Evolutionary conservation across 2,797 vertebrate species (phyloP), one percentile per base, ranked within the genome.

Genomic region (Synanceia verrucosa): DNA sequence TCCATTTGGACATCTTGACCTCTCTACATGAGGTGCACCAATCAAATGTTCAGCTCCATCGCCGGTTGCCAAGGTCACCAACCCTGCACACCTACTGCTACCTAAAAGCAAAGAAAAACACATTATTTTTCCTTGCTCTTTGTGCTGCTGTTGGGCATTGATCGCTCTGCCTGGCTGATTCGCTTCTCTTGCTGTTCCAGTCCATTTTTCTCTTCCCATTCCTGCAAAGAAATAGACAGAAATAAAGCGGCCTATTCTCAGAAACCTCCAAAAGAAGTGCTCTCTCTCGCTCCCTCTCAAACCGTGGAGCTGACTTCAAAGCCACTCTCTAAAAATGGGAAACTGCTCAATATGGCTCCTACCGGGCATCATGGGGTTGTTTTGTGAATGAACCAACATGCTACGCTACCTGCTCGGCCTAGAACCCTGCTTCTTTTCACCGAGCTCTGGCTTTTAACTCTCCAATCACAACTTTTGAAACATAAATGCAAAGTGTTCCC

Each of bases 51-150:
- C 78, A 24, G 63, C 63, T 83, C 70, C 57, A 9, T 16, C 36
- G 50, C 75, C 19, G 19, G 78, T 84, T 83, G 69, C 65, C 82
- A 88, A 86, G 82, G 86, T 85, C 89, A 86, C 78, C 61, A 44
- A 77, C 59, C 67, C 65, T 21, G 59, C 61, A 73, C 66, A 76
- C 63, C 60, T 41, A 59, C 28, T 2, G 71, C 69, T 46, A 50
- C 68, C 73, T 64, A 73, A 84, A 73, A 78, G 82, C 64, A 67
- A 74, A 75, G 58, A 82, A 84, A 82, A 84, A 73, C 66, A 78
- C 66, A 50, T 65, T 75, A 28, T 76, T 76, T 81, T 70, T 62
- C 44, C 62, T 65, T 48, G 44, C 41, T 75, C 51, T 81, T 77
- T 78, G 78, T 85, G 77, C 75, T 52, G 63, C 76, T 53, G 76